Percentiles rank a stretch among this genome's conserved stretches.
These are phyloP conservation scores for Sebastes variabilis DNA, from an alignment of 2,797 vertebrate species.

Conservation along the genomic window DNA sequence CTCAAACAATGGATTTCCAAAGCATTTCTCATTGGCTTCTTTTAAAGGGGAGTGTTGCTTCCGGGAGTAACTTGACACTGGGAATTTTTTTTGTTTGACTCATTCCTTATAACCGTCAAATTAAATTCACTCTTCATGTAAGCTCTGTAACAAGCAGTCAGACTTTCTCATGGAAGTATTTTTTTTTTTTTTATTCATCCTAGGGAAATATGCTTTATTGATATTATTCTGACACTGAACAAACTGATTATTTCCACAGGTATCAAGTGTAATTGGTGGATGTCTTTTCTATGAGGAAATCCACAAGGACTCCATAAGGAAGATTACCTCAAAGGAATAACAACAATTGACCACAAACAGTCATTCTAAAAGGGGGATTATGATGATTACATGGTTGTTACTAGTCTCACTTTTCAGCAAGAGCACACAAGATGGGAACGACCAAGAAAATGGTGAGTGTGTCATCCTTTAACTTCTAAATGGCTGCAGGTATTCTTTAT, in stretches of 20 bases:
- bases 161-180: neutral
- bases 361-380: neutral
- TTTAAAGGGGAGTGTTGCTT: conserved; percentile 1
- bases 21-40: neutral
- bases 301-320: neutral
- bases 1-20: neutral
- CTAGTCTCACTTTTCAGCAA: conserved; percentile 24
- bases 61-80: conserved; percentile 4
- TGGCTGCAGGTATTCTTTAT: neutral
- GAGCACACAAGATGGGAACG: neutral
- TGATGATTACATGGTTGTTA: conserved; percentile 44
- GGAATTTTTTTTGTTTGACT: neutral
- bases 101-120: neutral
- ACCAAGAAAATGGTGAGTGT: conserved; percentile 55
- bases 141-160: neutral
- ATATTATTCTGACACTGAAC: neutral
- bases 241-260: neutral
- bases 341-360: neutral
- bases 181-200: neutral
- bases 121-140: neutral
- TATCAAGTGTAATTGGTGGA: neutral
- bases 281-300: neutral
- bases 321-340: neutral
- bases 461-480: neutral
- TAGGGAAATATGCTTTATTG: too few species aligned